Conservation (phyloP, 30 jellyfish, hydroid and myxozoan species). For the Pseudorhiza aurosa region DNA sequence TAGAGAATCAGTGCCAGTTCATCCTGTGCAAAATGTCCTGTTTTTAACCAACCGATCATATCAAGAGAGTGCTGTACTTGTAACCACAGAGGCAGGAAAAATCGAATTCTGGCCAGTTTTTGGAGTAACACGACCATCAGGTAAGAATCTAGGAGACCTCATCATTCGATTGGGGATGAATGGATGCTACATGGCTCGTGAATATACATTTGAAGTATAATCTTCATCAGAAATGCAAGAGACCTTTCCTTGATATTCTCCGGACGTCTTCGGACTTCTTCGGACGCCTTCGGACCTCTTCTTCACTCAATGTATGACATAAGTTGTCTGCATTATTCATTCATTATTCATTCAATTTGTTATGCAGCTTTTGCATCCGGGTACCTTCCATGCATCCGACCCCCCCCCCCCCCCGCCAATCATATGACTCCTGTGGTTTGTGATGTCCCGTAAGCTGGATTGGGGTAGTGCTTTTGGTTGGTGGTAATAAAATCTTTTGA, state of each 20-base stretch:
- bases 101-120: conserved; percentile 77
- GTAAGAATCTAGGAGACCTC: conserved; percentile 2
- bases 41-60: conserved; percentile 55
- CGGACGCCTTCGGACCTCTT: too few relatives aligned
- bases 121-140: conserved; percentile 58
- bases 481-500: too few relatives aligned
- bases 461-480: too few relatives aligned
- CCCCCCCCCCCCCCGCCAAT: too few relatives aligned
- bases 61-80: conserved; percentile 67
- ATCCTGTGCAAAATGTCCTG: conserved; percentile 64
- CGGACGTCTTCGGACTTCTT: background rate
- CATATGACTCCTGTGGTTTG: too few relatives aligned
- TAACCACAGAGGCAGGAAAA: conserved; percentile 55
- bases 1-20: conserved; percentile 17
- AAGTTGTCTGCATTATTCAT: too few relatives aligned
- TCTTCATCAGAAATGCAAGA: background rate
- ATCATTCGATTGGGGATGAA: background rate
- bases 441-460: too few relatives aligned
- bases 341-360: too few relatives aligned
- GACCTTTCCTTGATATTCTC: background rate
- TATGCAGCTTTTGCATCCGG: too few relatives aligned
- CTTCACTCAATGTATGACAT: too few relatives aligned
- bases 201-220: background rate
- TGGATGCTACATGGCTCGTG: background rate
- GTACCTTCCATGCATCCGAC: too few relatives aligned